These are phyloP conservation scores for Acropternis orthonyx DNA, from an alignment of 2,797 vertebrate genomes.

Conservation along the genomic window DNA sequence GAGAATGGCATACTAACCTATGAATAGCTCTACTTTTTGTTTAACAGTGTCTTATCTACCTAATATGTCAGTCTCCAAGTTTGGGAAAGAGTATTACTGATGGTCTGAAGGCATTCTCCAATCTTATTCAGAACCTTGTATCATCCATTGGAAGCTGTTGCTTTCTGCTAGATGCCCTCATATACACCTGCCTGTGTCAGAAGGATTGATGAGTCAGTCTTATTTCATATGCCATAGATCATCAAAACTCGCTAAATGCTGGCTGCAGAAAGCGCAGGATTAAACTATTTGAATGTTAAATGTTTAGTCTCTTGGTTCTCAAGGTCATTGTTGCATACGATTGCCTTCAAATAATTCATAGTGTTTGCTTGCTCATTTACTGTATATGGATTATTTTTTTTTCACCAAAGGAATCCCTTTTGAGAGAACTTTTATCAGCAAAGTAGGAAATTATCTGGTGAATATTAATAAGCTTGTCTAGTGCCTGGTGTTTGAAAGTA, in stretches of 20 bases:
- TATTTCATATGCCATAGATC: not conserved
- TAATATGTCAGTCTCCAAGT: not conserved
- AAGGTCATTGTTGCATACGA: slow-evolving; percentile 18
- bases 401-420: slow-evolving; percentile 3
- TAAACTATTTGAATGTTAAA: slow-evolving; percentile 25
- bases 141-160: not conserved
- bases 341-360: slow-evolving; percentile 51
- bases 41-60: not conserved
- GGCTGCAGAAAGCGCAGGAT: not conserved
- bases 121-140: not conserved
- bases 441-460: slow-evolving; percentile 45
- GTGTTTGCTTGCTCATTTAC: slow-evolving; percentile 21
- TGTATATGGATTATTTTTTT: not conserved
- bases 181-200: not conserved
- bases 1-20: not conserved
- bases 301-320: slow-evolving; percentile 33
- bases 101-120: not conserved
- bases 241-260: not conserved
- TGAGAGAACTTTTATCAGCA: slow-evolving; percentile 34
- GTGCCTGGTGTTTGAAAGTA: slow-evolving; percentile 20
- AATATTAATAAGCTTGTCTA: slow-evolving; percentile 51
- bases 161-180: not conserved
- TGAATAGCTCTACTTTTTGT: not conserved
- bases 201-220: not conserved
- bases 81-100: not conserved